Conservation (phyloP, 2,113 vertebrate species). For the Proteles cristata region DNA sequence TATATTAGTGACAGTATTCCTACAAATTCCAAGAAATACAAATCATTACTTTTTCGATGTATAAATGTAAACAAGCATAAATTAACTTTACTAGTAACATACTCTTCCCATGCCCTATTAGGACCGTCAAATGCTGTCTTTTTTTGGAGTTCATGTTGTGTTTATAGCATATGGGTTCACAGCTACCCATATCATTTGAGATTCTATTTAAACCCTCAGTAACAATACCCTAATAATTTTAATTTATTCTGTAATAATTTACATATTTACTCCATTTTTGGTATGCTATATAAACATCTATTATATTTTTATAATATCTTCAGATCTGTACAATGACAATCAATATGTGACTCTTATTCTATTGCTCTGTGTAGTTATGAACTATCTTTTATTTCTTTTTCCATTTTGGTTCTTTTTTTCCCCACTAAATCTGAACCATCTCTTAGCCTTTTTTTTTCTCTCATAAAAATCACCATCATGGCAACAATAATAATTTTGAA, state of each 20-base stretch:
- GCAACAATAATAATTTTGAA: not conserved
- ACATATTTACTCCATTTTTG: not conserved
- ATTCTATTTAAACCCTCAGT: not conserved
- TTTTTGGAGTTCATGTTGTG: not conserved
- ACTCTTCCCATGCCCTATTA: not conserved
- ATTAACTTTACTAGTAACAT: not conserved
- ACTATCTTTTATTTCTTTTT: not conserved
- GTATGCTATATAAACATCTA: not conserved
- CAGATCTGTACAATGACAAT: not conserved
- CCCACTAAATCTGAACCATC: not conserved
- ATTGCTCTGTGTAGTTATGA: not conserved
- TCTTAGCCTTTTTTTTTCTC: not conserved
- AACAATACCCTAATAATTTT: not conserved
- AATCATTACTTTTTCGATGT: not conserved
- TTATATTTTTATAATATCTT: not conserved
- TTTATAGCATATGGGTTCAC: not conserved
- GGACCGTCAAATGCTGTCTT: not conserved
- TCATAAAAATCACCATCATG: not conserved
- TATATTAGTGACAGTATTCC: not conserved
- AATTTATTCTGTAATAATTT: not conserved
- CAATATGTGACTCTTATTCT: not conserved
- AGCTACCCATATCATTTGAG: not conserved
- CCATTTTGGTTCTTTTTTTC: not conserved
- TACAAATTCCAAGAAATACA: not conserved
- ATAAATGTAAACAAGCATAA: not conserved